Percentiles rank a stretch among this genome's conserved stretches.
phyloP scores from a whole-genome alignment of 1,140 invertebrate species.

The Eufriesea mexicana region DNA sequence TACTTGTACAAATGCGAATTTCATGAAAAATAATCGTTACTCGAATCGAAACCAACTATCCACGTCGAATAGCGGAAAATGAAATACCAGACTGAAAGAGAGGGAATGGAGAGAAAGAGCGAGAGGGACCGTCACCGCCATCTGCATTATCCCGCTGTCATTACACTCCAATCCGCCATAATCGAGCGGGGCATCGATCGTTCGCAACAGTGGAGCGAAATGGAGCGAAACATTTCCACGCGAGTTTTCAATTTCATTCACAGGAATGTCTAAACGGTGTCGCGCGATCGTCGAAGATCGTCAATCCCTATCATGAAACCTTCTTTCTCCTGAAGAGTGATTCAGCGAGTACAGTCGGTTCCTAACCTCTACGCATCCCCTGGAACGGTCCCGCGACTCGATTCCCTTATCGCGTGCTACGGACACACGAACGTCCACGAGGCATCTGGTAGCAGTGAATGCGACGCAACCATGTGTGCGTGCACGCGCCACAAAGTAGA shows the following conservation, averaged over 20 bases:
- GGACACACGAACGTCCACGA: constrained; percentile 22
- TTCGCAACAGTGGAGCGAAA: not conserved
- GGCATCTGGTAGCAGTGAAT: constrained; percentile 20
- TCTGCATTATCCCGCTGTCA: too few relatives aligned
- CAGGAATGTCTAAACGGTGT: not conserved
- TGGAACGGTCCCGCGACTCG: not conserved
- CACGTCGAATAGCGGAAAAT: too few relatives aligned
- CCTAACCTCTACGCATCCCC: constrained; percentile 24
- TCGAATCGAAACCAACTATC: too few relatives aligned
- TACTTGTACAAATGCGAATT: too few relatives aligned
- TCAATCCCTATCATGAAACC: not conserved
- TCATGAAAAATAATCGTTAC: too few relatives aligned
- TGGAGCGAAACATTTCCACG: not conserved
- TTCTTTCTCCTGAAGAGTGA: not conserved
- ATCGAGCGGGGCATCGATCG: not conserved
- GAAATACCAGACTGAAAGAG: too few relatives aligned
- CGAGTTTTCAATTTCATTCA: constrained; percentile 16
- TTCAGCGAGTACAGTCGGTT: not conserved
- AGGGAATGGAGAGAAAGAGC: too few relatives aligned
- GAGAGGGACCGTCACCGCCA: too few relatives aligned
- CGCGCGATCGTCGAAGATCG: constrained; percentile 5
- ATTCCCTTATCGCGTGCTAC: constrained; percentile 36
- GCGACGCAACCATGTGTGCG: not conserved
- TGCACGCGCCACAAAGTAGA: constrained; percentile 51
- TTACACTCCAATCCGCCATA: not conserved